Evolutionary conservation across 1,140 invertebrate genomes (phyloP), one percentile per base, ranked within the genome.

Genomic region (Bombus superbus): DNA sequence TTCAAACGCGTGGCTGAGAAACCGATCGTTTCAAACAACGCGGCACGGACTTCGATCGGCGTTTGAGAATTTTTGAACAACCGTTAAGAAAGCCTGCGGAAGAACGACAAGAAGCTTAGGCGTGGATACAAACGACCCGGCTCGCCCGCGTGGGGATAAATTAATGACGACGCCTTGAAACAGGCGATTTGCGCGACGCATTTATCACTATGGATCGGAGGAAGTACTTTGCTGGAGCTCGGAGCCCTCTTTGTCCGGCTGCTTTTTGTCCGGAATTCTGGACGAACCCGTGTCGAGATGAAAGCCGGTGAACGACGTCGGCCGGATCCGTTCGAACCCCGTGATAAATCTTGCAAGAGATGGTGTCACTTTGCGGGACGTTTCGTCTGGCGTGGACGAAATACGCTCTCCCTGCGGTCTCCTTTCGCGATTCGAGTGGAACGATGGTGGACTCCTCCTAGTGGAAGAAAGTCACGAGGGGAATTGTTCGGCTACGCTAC

Each of bases 281-380:
- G n/a, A 68, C 25, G 13, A 42, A 44, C n/a, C 42, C 10, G 53
- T 22, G 22, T 57, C 25, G 42, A 18, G 18, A 66, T 28, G 32
- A 35, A 68, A 22, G 66, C 32, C 18, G 3, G 47, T 1, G 6
- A 38, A 15, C 76, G 40, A 32, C 72, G 10, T 22, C 15, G 22
- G 10, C 9, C n/a, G 59, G n/a, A 44, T 66, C 42, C 59, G 9
- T 78, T 66, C 28, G 28, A 78, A 42, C 57, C 40, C 9, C 32
- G 10, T 25, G 44, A 80, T 71, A 69, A 80, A 80, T 80, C 80
- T 81, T 62, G 47, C 40, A 42, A 15, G 47, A n/a, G 28, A 28
- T n/a, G 25, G 47, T 35, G 35, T 32, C 68, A 25, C 44, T 38
- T 66, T 53, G n/a, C 44, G 13, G 32, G 25, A 42, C 32, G 13